phyloP scores from a whole-genome alignment of 2,888 invertebrate genomes.

The Ctena decussata region DNA sequence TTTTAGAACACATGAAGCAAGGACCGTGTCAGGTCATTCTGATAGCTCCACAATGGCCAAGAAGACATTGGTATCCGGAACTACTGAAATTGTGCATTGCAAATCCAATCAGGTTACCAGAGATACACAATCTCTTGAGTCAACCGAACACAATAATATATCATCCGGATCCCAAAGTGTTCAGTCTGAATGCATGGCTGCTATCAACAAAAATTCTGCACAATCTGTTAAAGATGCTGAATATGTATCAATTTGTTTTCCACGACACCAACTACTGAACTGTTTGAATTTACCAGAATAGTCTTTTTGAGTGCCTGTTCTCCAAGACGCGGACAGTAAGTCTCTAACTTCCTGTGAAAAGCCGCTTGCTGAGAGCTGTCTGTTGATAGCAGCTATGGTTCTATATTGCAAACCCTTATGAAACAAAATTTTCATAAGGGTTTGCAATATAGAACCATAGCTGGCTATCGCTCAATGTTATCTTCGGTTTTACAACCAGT shows the following conservation, averaged over 20 bases:
- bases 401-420: constrained; percentile 16
- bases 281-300: not conserved
- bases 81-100: not conserved
- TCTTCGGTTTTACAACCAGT: constrained; percentile 19
- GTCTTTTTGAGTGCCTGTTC: constrained; percentile 18
- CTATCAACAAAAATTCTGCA: constrained; percentile 14
- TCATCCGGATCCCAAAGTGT: constrained; percentile 17
- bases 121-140: not conserved
- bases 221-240: constrained; percentile 24
- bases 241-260: constrained; percentile 27
- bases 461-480: constrained; percentile 23
- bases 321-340: constrained; percentile 18
- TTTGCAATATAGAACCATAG: constrained; percentile 14
- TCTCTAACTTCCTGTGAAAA: constrained; percentile 21
- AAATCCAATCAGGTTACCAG: not conserved
- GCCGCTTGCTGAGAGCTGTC: constrained; percentile 18
- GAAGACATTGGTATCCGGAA: not conserved
- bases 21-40: constrained; percentile 27
- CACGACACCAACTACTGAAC: constrained; percentile 17
- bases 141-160: not conserved
- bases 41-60: constrained; percentile 26
- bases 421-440: constrained; percentile 27
- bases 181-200: constrained; percentile 40
- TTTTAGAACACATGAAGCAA: constrained; percentile 14
- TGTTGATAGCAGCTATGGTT: constrained; percentile 32